Base-by-base conservation (phyloP, 2,888 invertebrate genomes). In the Spodoptera exigua region DNA sequence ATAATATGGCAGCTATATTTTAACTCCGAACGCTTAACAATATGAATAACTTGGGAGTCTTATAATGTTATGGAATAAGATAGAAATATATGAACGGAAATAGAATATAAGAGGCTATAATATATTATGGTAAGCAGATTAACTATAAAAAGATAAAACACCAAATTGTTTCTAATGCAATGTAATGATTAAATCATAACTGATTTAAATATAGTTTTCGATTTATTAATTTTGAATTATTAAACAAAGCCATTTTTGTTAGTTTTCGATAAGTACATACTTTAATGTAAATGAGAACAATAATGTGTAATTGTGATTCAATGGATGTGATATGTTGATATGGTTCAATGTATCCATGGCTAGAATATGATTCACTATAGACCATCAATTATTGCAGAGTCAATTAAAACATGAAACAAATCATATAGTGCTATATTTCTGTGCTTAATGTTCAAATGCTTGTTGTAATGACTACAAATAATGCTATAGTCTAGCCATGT, bases 71-170 rank as follows among this genome's bases (percentile, higher is more conserved):
- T 55, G 41, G 14, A 58, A 49, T 64, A 74, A 70, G 58, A 65
- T 61, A 68, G 59, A 66, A 72, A 61, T 66, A 60, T 64, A 54
- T 53, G 48, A 62, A 69, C n/a, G 54, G 61, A 74, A 59, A 48
- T 76, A 73, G 61, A 55, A 49, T 65, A 53, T 65, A 68, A 70
- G 76, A 77, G 76, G 78, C 78, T 77, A 78, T 64, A 73, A 56
- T 61, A 52, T 68, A 47, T 73, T 61, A 75, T 55, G 64, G 57
- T 78, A 75, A 75, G 67, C 70, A 75, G 60, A 76, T 63, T 66
- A 62, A 68, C 57, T 67, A 58, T 68, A 52, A 49, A 55, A 64
- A 66, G 68, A 57, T 61, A 52, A 58, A 62, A 61, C 61, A 70
- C 58, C 60, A 70, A 70, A 62, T 62, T 11, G 32, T 58, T 61